Conservation (phyloP, 53 echinoderm and acorn worm species). For the Paracentrotus lividus region DNA sequence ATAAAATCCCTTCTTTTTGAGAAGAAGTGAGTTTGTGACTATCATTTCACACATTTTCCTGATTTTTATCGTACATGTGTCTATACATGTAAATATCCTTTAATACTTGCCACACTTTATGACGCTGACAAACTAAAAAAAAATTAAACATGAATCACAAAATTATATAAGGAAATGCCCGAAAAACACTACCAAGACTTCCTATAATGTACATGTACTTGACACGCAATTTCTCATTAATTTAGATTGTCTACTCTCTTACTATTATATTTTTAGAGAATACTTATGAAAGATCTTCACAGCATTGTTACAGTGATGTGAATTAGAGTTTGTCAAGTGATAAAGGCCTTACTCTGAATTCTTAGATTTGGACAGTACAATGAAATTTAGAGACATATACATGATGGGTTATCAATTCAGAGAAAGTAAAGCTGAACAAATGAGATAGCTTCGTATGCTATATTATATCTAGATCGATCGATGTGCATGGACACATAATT, state of each 20-base stretch:
- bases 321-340: neutral
- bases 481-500: too few relatives aligned
- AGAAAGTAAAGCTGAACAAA: neutral
- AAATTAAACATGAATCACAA: neutral
- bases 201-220: too few relatives aligned
- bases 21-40: too few relatives aligned
- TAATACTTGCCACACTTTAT: slow-evolving; percentile 9
- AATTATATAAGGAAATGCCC: slow-evolving; percentile 14
- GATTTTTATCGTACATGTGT: too few relatives aligned
- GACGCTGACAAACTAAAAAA: slow-evolving; percentile 20
- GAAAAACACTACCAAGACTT: slow-evolving; percentile 11
- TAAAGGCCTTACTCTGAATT: neutral
- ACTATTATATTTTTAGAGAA: neutral
- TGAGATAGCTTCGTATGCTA: too few relatives aligned
- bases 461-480: neutral
- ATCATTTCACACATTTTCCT: too few relatives aligned
- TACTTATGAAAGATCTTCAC: neutral
- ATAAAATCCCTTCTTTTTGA: too few relatives aligned
- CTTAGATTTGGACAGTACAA: neutral
- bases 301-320: neutral
- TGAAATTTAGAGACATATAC: neutral
- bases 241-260: neutral
- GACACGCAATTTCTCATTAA: slow-evolving; percentile 28
- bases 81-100: neutral
- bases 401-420: neutral